Conservation (phyloP, 2,888 invertebrate species). For the Tinea pellionella region DNA sequence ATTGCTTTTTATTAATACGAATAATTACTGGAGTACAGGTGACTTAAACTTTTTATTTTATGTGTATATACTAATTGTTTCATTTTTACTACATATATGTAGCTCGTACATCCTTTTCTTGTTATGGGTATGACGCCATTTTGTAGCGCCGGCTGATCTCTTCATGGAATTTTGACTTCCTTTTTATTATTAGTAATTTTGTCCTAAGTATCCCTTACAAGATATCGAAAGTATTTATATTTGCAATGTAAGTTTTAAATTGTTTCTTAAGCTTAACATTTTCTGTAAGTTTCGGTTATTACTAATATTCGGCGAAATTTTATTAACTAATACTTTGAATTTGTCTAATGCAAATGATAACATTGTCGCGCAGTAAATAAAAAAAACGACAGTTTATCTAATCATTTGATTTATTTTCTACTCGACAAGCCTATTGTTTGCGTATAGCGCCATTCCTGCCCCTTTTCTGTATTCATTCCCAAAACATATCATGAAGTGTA, state of each 20-base stretch:
- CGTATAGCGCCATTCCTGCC: no score
- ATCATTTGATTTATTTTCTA: no score
- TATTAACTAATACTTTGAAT: not conserved
- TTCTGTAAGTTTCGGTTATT: not conserved
- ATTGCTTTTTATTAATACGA: conserved; percentile 30
- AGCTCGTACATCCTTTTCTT: conserved; percentile 35
- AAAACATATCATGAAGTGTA: no score
- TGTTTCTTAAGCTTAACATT: not conserved
- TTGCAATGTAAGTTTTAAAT: not conserved
- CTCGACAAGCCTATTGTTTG: no score
- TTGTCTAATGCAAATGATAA: not conserved
- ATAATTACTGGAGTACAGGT: conserved; percentile 8
- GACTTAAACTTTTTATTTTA: not conserved
- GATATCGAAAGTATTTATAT: not conserved
- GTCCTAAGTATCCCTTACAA: not conserved
- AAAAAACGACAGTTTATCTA: no score
- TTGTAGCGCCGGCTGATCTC: conserved; percentile 68
- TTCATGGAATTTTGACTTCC: conserved; percentile 18
- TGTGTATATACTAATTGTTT: not conserved
- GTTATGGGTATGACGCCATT: conserved; percentile 66
- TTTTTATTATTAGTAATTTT: not conserved
- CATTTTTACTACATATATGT: not conserved
- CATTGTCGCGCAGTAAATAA: not conserved
- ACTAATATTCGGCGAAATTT: not conserved
- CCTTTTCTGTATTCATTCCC: no score